phyloP scores from a whole-genome alignment of 2,888 invertebrate genomes.

The Leptopterna dolabrata region DNA sequence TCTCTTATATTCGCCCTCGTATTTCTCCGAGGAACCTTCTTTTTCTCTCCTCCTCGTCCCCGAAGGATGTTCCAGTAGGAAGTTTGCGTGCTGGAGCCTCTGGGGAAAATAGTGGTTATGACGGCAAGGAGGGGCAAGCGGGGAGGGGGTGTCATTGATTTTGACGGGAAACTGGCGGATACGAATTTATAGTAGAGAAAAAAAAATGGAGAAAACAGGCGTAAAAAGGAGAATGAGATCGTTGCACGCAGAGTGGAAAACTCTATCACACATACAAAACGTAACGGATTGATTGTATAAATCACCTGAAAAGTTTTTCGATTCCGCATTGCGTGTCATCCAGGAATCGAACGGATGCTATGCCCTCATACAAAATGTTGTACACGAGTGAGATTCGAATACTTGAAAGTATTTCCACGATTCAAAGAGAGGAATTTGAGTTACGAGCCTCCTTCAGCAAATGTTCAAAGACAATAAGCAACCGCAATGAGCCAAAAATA shows the following conservation, averaged over 20 bases:
- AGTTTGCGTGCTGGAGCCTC: not conserved
- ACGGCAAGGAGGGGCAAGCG: not conserved
- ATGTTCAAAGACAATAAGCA: too few species aligned
- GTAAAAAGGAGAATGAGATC: not conserved
- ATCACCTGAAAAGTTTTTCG: not conserved
- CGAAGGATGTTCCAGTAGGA: not conserved
- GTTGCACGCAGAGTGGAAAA: not conserved
- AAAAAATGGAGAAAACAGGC: not conserved
- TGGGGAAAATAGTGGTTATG: not conserved
- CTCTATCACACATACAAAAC: not conserved
- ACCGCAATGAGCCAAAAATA: too few species aligned
- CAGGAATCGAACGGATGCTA: too few species aligned
- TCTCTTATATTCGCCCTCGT: slow-evolving; percentile 28
- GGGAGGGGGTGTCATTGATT: not conserved
- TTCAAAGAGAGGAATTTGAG: too few species aligned
- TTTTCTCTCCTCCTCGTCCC: not conserved
- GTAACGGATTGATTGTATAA: not conserved
- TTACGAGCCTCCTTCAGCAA: too few species aligned
- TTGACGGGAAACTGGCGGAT: too few species aligned
- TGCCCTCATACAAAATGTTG: too few species aligned
- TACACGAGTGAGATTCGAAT: too few species aligned
- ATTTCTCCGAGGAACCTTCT: not conserved
- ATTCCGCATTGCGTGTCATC: too few species aligned
- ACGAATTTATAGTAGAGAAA: not conserved
- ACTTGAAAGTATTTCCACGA: too few species aligned